A percentile compares a stretch with the other conserved stretches of the same genome.
Conservation (phyloP, 2,113 vertebrate genomes). For the Cyphomyrus plagiostoma region DNA sequence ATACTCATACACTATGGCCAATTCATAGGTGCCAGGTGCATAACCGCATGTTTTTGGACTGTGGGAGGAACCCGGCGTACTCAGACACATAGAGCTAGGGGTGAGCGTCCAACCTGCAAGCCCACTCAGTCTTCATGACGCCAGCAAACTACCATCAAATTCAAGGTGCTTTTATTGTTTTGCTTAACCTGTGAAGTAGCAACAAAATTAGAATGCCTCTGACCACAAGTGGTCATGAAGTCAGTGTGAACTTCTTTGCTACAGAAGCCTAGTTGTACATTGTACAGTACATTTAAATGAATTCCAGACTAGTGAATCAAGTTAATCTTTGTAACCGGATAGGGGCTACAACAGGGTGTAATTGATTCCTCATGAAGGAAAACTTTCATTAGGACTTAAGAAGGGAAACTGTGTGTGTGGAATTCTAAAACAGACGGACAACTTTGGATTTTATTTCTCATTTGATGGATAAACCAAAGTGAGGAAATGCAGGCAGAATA, state of each 20-base stretch:
- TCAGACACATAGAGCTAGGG: not conserved
- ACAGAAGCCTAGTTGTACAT: not conserved
- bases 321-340: not conserved
- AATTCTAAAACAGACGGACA: not conserved
- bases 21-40: not conserved
- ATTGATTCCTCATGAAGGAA: conserved; percentile 5
- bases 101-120: not conserved
- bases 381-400: conserved; percentile 4
- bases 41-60: not conserved
- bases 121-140: not conserved
- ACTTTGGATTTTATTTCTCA: not conserved
- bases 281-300: not conserved
- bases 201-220: not conserved
- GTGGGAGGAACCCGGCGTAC: not conserved
- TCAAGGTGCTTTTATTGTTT: not conserved
- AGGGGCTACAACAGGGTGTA: not conserved
- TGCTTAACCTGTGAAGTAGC: not conserved
- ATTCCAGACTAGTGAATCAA: not conserved
- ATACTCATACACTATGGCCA: not conserved
- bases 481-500: not conserved
- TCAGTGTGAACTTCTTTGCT: not conserved
- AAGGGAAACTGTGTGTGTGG: not conserved
- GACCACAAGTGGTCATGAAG: not conserved
- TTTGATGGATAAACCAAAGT: not conserved
- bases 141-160: not conserved